Evolutionary conservation across 2,888 invertebrate genomes (phyloP), one percentile per base, ranked within the genome.

Genomic region (Rhagophthalmus giganteus): DNA sequence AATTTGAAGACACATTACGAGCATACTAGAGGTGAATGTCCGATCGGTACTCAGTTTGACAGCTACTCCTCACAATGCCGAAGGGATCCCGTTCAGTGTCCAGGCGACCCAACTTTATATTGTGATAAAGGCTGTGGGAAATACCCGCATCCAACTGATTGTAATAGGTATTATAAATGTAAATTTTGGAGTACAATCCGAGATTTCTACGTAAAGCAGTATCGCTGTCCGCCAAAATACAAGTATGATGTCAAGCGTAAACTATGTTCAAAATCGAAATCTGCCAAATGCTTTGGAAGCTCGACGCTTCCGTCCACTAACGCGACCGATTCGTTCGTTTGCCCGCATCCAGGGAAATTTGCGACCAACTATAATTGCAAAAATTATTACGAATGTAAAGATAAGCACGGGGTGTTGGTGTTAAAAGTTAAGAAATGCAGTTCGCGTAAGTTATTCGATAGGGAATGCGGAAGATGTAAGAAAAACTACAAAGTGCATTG

Each of bases 131-230:
- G 54, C n/a, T 67, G 74, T n/a, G 80, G 80, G 1, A 75, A 71
- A 59, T 79, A 77, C 61, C 67, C 76, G 1, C 78, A 81, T 63
- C 72, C 70, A 9, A 60, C 67, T 15, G 73, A 80, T 58, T 80
- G 81, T 51, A 75, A 73, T 37, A 77, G 76, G 61, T 81, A 79
- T 63, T 81, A 79, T 57, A 74, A 76, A 35, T 82, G 81, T 57
- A 64, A 72, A 56, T 81, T 79, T 62, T 78, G 78, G 16, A 75
- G 71, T 52, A 74, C 78, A 56, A 67, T 75, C 44, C 72, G 78
- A n/a, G 77, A 77, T 59, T 81, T 78, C 59, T 73, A 75, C 62
- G 70, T 77, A 25, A 76, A 76, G 54, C 76, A 78, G 63, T 79
- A 79, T 60, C 69, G 70, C 59, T 82, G 81, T 65, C 65, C 72